Evolutionary conservation across 2,113 vertebrate genomes (phyloP), one percentile per base, ranked within the genome.

Genomic region (Cryptomyrus ogoouensis): DNA sequence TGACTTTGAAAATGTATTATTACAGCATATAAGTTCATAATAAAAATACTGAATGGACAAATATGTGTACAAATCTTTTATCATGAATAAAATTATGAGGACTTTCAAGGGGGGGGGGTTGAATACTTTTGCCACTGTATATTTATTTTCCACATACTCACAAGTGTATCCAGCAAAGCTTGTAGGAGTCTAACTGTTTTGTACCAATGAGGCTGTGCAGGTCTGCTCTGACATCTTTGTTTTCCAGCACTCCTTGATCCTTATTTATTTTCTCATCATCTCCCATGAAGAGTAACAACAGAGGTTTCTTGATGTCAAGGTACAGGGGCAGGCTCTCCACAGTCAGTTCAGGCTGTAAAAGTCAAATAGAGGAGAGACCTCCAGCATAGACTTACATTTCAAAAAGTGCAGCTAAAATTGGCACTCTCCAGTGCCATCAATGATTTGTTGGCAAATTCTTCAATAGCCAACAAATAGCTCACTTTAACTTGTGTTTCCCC

Each of bases 131-230:
- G 5, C 53, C 19, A 21, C 53, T 7, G 62, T 5, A 74, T 31
- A 15, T 42, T 80, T 7, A 39, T 39, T 80, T 47, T 47, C 80
- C 44, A 10, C 24, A 88, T 88, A 94, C 97, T 91, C 92, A 99
- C 98, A 98, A 92, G 94, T 99, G 98, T 91, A 99, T 94, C 97
- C 98, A 99, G 94, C 97, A 97, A 89, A 95, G 92, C 90, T 96
- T 93, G 92, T 97, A 95, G 0, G 7, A 89, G 89, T 94, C 91
- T 90, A 94, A 90, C 70, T 44, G 15, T 85, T 94, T 94, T 47
- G 91, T 56, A 90, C 94, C 94, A 42, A 93, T 90, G 89, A 97
- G 47, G 7, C 39, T 92, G 91, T 94, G 92, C 92, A 97, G 94
- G 94, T 96, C 95, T 58, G 95, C 83, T 89, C 96, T 92, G 70